A percentile compares a stretch with the other conserved stretches of the same genome.
These are phyloP conservation scores for Hemiprocne comata DNA, from an alignment of 2,113 vertebrate species.

Conservation along the genomic window DNA sequence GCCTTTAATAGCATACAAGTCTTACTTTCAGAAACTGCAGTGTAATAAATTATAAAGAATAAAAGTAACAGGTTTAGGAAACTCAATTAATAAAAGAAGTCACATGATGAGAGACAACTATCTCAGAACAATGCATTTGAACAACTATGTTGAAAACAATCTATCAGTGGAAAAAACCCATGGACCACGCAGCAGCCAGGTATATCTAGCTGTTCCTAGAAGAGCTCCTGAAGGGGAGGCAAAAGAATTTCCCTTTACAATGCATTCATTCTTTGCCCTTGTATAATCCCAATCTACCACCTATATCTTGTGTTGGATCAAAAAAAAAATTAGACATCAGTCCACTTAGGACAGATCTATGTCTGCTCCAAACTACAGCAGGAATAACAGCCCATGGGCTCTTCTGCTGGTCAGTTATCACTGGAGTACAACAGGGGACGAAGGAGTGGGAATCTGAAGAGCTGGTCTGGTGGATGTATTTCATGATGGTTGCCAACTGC, in stretches of 20 bases:
- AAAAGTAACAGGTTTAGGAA: conserved; percentile 20
- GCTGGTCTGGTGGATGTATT: not conserved
- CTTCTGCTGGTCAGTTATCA: not conserved
- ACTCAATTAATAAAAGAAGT: not conserved
- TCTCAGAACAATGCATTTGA: not conserved
- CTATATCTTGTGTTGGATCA: not conserved
- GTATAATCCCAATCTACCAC: not conserved
- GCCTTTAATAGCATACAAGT: conserved; percentile 4
- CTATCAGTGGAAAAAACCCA: not conserved
- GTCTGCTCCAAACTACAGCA: not conserved
- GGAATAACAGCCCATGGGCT: not conserved
- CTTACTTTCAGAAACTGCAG: conserved; percentile 5
- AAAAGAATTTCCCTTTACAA: not conserved
- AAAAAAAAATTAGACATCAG: not conserved
- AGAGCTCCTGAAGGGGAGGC: not conserved
- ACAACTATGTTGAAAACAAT: not conserved
- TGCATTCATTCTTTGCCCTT: not conserved
- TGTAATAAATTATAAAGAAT: conserved; percentile 8
- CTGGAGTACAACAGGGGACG: not conserved
- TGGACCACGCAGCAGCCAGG: not conserved
- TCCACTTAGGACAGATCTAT: not conserved
- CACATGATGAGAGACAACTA: not conserved
- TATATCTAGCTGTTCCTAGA: not conserved
- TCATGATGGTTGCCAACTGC: not conserved
- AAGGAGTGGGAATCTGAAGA: not conserved